Percentiles rank a stretch among this genome's conserved stretches.
Conservation (phyloP, 2,797 vertebrate species). For the Eurystomus glaucurus region DNA sequence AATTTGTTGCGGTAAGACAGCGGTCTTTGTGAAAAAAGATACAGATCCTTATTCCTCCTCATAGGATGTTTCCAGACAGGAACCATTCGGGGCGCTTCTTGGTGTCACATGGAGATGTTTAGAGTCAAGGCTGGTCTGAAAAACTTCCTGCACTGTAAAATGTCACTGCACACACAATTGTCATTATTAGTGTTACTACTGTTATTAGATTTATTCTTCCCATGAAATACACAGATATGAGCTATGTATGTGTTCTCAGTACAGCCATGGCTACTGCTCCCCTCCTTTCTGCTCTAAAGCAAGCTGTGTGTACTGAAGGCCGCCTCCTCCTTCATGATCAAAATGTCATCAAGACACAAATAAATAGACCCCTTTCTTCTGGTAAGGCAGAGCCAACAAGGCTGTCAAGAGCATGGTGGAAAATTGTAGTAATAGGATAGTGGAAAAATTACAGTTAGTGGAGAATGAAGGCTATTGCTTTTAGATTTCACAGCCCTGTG, state of each 20-base stretch:
- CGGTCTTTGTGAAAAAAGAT: neutral
- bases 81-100: neutral
- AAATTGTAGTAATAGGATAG: conserved; percentile 11
- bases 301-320: neutral
- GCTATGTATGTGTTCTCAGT: neutral
- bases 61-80: neutral
- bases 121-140: neutral
- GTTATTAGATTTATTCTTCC: neutral
- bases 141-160: neutral
- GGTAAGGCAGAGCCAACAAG: neutral
- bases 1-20: neutral
- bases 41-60: neutral
- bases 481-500: neutral
- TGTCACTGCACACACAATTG: neutral
- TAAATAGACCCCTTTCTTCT: neutral
- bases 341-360: neutral
- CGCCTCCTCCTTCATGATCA: neutral
- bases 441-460: neutral
- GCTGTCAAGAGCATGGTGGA: neutral
- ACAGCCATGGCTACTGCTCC: neutral
- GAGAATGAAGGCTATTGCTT: neutral
- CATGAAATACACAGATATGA: neutral
- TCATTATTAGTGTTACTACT: neutral
- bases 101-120: neutral
- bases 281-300: neutral